These are phyloP conservation scores for Blennius ocellaris DNA, from an alignment of 2,113 vertebrate genomes.

Conservation along the genomic window DNA sequence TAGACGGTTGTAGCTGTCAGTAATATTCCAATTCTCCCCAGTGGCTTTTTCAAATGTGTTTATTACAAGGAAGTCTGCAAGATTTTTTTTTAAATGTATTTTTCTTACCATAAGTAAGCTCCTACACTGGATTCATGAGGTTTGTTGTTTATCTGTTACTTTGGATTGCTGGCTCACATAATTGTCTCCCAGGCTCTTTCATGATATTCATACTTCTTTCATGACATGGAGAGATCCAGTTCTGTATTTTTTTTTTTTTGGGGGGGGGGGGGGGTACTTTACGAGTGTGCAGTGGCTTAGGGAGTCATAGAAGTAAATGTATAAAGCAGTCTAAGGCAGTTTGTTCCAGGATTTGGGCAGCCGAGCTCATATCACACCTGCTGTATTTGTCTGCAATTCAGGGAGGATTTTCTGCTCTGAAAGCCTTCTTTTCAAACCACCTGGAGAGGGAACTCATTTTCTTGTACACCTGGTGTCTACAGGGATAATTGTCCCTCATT, in stretches of 20 bases:
- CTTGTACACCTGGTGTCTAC: slow-evolving; percentile 57
- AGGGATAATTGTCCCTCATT: slow-evolving; percentile 50
- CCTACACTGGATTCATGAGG: no score
- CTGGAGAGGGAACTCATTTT: slow-evolving; percentile 55
- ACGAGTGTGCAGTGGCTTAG: background rate
- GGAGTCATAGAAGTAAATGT: slow-evolving; percentile 26
- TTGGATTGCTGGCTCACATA: background rate
- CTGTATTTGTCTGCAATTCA: slow-evolving; percentile 43
- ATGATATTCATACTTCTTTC: background rate
- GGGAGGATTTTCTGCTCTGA: slow-evolving; percentile 17
- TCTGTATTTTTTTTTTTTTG: background rate
- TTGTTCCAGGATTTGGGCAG: slow-evolving; percentile 32
- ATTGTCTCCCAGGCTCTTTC: background rate
- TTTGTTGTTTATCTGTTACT: background rate
- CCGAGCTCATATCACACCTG: slow-evolving; percentile 30
- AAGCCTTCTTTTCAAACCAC: slow-evolving; percentile 46
- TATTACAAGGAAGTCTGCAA: no score
- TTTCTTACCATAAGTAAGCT: no score
- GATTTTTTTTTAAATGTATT: no score
- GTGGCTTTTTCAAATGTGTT: background rate
- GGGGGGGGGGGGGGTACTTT: background rate
- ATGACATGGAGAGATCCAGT: background rate
- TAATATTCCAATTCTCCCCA: background rate
- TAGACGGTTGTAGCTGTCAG: background rate
- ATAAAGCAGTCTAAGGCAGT: slow-evolving; percentile 6